Percentiles rank a stretch among this genome's conserved stretches.
Evolutionary conservation across 2,888 invertebrate species (phyloP).

Genomic region (Eupithecia subumbrata): DNA sequence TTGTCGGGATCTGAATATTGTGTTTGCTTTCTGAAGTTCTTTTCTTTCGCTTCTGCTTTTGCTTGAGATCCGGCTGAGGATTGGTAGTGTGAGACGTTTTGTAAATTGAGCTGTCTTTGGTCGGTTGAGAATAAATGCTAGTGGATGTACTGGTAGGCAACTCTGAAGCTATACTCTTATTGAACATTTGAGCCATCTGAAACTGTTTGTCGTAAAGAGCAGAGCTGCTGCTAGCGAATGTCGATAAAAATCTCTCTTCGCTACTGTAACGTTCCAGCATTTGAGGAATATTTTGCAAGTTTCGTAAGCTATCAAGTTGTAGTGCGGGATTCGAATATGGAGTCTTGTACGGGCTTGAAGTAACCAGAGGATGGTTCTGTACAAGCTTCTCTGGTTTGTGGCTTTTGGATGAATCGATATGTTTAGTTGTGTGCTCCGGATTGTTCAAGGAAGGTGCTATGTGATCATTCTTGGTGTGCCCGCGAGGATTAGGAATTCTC

Average conservation of each 20-base stretch:
- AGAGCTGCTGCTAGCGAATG: slow-evolving; percentile 72
- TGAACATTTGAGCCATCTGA: slow-evolving; percentile 85
- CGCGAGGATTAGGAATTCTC: slow-evolving; percentile 75
- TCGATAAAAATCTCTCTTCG: slow-evolving; percentile 82
- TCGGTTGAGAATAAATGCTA: slow-evolving; percentile 72
- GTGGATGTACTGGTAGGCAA: slow-evolving; percentile 65
- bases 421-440: slow-evolving; percentile 61
- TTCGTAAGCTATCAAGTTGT: slow-evolving; percentile 81
- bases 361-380: slow-evolving; percentile 71
- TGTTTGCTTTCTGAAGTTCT: slow-evolving; percentile 66
- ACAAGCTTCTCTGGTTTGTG: slow-evolving; percentile 72
- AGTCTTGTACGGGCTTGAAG: slow-evolving; percentile 72
- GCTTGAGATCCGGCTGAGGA: slow-evolving; percentile 63
- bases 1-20: slow-evolving; percentile 58
- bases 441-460: slow-evolving; percentile 58
- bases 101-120: slow-evolving; percentile 69
- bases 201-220: slow-evolving; percentile 84
- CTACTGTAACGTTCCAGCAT: slow-evolving; percentile 84
- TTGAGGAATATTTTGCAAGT: slow-evolving; percentile 84
- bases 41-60: slow-evolving; percentile 73
- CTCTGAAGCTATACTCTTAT: slow-evolving; percentile 74
- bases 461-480: slow-evolving; percentile 66
- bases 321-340: slow-evolving; percentile 70
- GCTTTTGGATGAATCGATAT: slow-evolving; percentile 63
- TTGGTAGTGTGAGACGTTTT: slow-evolving; percentile 57